Evolutionary conservation across 2,797 vertebrate species (phyloP), one percentile per base, ranked within the genome.

Genomic region (Myiotriccus ornatus): DNA sequence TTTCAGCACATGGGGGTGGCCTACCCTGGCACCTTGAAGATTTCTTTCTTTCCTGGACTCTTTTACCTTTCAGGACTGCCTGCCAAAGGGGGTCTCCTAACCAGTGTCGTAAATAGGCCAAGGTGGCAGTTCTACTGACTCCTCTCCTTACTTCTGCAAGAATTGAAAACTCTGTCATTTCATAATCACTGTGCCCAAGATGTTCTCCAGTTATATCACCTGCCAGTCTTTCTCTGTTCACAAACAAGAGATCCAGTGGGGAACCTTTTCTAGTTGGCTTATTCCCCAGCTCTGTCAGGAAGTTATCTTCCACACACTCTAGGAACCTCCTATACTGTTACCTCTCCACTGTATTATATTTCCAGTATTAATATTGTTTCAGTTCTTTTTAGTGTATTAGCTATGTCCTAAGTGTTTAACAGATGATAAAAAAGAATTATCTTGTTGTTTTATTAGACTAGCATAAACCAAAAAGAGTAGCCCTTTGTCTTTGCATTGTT

Each of bases 201-300:
- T 0, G 0, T 6, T 37, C 35, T 82, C 23, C 56, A 49, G 0
- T 55, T 37, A 24, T 5, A 21, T 62, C 11, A n/a, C 27, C 19
- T 9, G 18, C 19, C 12, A 62, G 34, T 56, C 32, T 76, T 75
- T 35, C 23, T 37, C 34, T 30, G 32, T 44, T 76, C 56, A 76
- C 19, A 82, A 56, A 43, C 17, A 10, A 10, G 30, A 49, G 24
- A 13, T 57, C 50, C n/a, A 46, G 12, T 6, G 21, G 37, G 21
- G 24, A 17, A 57, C 3, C 7, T 57, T 52, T 70, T 77, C 32
- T 30, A 21, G 20, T 34, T 44, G 9, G 10, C 21, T 50, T 35
- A 34, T 14, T 64, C 37, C 12, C n/a, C 24, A 53, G 1, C n/a
- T 63, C 5, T 52, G 37, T 64, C 12, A 25, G 35, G 10, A 64